A percentile compares a stretch with the other conserved stretches of the same genome.
Conservation (phyloP, 2,797 vertebrate species). For the Xiphorhynchus erythropygius region DNA sequence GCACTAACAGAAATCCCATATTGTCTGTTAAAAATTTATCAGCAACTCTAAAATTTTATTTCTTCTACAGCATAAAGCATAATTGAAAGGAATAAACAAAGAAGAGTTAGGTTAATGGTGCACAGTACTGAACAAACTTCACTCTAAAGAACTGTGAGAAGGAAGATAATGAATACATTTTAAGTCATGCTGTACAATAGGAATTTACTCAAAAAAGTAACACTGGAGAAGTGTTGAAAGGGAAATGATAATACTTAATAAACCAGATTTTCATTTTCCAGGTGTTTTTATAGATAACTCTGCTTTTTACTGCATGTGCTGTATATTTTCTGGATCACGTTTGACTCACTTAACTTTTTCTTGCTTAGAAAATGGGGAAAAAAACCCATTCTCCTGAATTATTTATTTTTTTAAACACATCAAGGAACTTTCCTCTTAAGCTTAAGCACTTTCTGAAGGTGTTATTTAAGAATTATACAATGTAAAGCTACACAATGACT, state of each 20-base stretch:
- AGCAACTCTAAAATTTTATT: not conserved
- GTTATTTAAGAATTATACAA: not conserved
- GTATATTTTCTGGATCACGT: not conserved
- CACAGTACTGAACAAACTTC: not conserved
- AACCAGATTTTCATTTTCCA: not conserved
- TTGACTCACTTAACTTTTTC: not conserved
- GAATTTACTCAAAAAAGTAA: not conserved
- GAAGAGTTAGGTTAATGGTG: not conserved
- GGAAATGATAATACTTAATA: not conserved
- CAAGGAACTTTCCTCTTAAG: not conserved
- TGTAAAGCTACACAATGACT: not conserved
- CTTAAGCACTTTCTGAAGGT: not conserved
- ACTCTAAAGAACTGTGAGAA: not conserved
- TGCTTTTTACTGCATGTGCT: not conserved
- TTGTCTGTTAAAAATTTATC: not conserved
- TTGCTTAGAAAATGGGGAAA: not conserved
- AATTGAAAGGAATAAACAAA: conserved; percentile 41
- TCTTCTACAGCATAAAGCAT: not conserved
- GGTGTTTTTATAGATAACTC: conserved; percentile 27
- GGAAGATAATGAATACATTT: not conserved
- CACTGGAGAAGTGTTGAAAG: not conserved
- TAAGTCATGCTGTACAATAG: not conserved
- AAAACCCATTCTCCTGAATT: not conserved
- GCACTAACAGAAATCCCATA: not conserved
- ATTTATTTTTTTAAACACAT: not conserved